phyloP scores from a whole-genome alignment of 2,888 invertebrate species.

The Drosophila sordidula region DNA sequence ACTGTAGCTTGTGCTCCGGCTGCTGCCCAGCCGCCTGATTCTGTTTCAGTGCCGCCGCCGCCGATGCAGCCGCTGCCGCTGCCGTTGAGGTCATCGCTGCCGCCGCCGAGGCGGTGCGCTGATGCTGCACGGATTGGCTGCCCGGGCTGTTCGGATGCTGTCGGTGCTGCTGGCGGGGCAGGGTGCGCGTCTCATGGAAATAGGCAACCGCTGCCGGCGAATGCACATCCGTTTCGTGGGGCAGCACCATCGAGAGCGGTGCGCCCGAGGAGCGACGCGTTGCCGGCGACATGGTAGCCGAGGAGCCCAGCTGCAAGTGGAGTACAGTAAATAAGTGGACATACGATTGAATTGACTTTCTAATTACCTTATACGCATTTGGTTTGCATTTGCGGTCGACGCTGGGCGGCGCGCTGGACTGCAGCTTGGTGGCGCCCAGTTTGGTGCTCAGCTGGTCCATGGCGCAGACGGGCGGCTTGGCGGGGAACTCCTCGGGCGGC shows the following conservation, averaged over 20 bases:
- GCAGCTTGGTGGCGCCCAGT: constrained; percentile 59
- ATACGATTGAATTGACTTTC: background rate
- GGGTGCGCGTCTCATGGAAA: constrained; percentile 81
- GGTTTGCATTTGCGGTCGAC: constrained; percentile 88
- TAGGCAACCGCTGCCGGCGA: constrained; percentile 49
- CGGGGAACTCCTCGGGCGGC: constrained; percentile 80
- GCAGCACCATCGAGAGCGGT: constrained; percentile 81
- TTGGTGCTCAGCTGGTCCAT: constrained; percentile 70
- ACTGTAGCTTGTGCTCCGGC: constrained; percentile 88
- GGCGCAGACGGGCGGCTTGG: constrained; percentile 77
- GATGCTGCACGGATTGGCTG: constrained; percentile 75
- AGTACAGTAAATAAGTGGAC: background rate
- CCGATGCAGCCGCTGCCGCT: constrained; percentile 24
- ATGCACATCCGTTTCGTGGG: constrained; percentile 74
- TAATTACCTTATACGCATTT: constrained; percentile 85
- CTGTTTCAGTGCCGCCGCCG: constrained; percentile 35
- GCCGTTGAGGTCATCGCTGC: constrained; percentile 66
- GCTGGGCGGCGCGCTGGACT: constrained; percentile 86
- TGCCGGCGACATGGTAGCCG: constrained; percentile 73
- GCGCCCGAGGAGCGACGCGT: constrained; percentile 79
- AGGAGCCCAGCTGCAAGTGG: constrained; percentile 54
- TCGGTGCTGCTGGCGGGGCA: constrained; percentile 82
- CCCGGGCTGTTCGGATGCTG: constrained; percentile 66
- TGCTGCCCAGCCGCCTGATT: constrained; percentile 47
- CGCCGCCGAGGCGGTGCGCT: constrained; percentile 77